A percentile compares a stretch with the other conserved stretches of the same genome.
These are phyloP conservation scores for Theristicus caerulescens DNA, from an alignment of 2,113 vertebrate genomes.

Conservation along the genomic window DNA sequence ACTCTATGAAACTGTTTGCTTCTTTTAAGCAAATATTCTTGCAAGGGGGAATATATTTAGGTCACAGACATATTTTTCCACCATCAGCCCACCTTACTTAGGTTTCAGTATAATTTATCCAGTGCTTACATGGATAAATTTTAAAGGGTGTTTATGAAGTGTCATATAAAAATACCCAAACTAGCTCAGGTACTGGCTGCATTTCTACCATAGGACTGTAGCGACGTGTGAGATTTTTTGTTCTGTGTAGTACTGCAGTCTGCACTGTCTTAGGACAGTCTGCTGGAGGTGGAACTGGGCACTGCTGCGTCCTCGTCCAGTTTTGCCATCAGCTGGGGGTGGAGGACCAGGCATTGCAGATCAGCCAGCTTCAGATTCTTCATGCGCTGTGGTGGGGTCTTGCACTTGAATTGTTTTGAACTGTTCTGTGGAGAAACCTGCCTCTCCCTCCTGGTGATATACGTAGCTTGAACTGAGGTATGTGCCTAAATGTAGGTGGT, in stretches of 20 bases:
- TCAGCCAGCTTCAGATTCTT: not conserved
- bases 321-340: not conserved
- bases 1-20: not conserved
- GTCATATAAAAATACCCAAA: not conserved
- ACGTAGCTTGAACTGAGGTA: not conserved
- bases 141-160: not conserved
- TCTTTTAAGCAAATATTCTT: not conserved
- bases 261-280: not conserved
- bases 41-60: not conserved
- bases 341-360: not conserved
- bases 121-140: not conserved
- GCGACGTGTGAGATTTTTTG: not conserved
- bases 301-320: fast-evolving
- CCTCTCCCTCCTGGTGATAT: not conserved
- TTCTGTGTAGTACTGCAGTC: not conserved
- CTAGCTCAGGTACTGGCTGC: not conserved
- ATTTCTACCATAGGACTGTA: not conserved
- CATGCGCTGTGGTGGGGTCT: not conserved
- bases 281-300: not conserved
- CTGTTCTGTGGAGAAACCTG: not conserved
- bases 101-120: not conserved
- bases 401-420: not conserved
- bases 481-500: not conserved
- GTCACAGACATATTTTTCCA: not conserved
- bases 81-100: not conserved